Evolutionary conservation across 2,888 invertebrate species (phyloP).

Genomic region (Ophioninae sp.): DNA sequence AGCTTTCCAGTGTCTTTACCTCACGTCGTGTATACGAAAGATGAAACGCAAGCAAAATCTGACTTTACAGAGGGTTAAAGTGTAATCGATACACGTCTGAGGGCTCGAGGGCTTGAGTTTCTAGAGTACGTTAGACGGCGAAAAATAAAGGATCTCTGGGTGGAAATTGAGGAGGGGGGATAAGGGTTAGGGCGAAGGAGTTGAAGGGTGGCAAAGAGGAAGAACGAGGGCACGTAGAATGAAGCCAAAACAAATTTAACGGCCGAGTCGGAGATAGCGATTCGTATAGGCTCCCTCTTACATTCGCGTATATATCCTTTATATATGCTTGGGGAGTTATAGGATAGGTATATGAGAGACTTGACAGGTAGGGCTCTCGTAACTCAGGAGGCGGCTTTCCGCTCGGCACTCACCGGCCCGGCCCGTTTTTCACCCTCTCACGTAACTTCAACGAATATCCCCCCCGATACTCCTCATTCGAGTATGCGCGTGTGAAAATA

Average conservation of each 20-base stretch:
- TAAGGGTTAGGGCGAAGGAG: not conserved
- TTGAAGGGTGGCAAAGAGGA: not conserved
- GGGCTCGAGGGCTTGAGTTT: not conserved
- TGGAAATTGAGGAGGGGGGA: not conserved
- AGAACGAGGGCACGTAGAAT: not conserved
- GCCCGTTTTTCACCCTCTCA: constrained; percentile 48
- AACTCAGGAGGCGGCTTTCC: constrained; percentile 56
- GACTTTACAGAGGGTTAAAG: not conserved
- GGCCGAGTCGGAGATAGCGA: not conserved
- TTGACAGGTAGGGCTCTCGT: constrained; percentile 52
- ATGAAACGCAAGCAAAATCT: not conserved
- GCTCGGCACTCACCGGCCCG: constrained; percentile 46
- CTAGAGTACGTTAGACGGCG: not conserved
- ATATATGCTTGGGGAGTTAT: constrained; percentile 22
- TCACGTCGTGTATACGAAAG: not conserved
- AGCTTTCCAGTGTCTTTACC: too few relatives aligned
- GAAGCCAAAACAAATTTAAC: constrained; percentile 14
- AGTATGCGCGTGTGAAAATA: constrained; percentile 27
- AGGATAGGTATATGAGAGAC: constrained; percentile 53
- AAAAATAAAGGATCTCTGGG: not conserved
- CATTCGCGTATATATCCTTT: constrained; percentile 17
- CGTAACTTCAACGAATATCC: constrained; percentile 51
- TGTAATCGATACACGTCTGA: not conserved
- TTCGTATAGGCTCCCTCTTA: constrained; percentile 18
- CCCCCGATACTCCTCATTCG: not conserved